phyloP scores from a whole-genome alignment of 2,113 vertebrate species.

The Pan troglodytes region NHGRI_mPanTro3-v2.1_pri NC_072402.2:125188501-125189000 shows the following conservation, averaged over 20 bases:
- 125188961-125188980: constrained; percentile 24
- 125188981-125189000: constrained; percentile 54
- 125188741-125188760: not conserved
- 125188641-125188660: constrained; percentile 93
- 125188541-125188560: constrained; percentile 93
- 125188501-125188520: constrained; percentile 97
- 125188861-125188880: not conserved
- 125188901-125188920: not conserved
- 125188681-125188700: not conserved
- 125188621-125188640: constrained; percentile 95
- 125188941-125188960: not conserved
- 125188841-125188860: not conserved
- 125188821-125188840: not conserved
- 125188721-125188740: not conserved
- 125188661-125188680: not conserved
- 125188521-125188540: constrained; percentile 96
- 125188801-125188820: not conserved
- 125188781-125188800: not conserved
- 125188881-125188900: not conserved
- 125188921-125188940: not conserved
- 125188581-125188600: constrained; percentile 91
- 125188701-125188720: not conserved
- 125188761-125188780: not conserved
- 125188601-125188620: constrained; percentile 92
- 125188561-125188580: constrained; percentile 93